These are phyloP conservation scores for Drosophila vallismaia DNA, from an alignment of 2,888 invertebrate species.

Conservation along the genomic window DNA sequence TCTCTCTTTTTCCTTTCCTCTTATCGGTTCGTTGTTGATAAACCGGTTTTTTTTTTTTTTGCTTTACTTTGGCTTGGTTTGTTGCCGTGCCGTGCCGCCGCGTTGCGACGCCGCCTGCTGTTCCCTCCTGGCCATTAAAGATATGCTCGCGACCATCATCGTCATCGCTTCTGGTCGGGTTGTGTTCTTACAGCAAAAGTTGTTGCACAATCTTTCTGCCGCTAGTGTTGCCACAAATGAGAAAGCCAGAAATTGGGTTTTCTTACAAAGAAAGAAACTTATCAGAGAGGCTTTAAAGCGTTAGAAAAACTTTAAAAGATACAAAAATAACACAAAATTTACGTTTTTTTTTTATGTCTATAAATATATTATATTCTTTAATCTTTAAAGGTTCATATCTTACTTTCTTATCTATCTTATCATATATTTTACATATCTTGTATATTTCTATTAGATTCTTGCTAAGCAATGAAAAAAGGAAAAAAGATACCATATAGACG, in stretches of 20 bases:
- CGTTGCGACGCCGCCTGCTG: slow-evolving; percentile 29
- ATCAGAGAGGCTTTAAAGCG: too few species aligned
- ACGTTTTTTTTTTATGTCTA: too few species aligned
- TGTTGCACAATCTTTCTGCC: slow-evolving; percentile 13
- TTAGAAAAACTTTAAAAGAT: too few species aligned
- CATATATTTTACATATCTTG: too few species aligned
- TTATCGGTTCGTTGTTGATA: slow-evolving; percentile 74
- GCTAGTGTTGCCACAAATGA: slow-evolving; percentile 15
- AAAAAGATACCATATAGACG: too few species aligned
- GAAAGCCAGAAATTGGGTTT: background rate
- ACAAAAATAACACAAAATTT: too few species aligned
- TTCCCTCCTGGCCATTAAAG: slow-evolving; percentile 45
- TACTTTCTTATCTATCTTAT: too few species aligned
- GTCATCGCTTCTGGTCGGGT: slow-evolving; percentile 29
- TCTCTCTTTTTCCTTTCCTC: slow-evolving; percentile 37
- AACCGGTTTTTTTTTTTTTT: slow-evolving; percentile 66
- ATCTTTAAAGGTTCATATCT: background rate
- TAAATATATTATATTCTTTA: too few species aligned
- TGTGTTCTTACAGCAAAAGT: slow-evolving; percentile 9
- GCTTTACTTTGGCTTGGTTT: slow-evolving; percentile 31
- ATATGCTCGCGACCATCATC: slow-evolving; percentile 46
- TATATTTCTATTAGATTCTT: too few species aligned
- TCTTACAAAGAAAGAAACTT: too few species aligned
- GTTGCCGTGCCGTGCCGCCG: slow-evolving; percentile 26
- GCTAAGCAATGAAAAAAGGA: too few species aligned